Percentiles rank a stretch among this genome's conserved stretches.
Evolutionary conservation across 1,140 invertebrate genomes (phyloP).

Genomic region (Drosophila kurseongensis): DNA sequence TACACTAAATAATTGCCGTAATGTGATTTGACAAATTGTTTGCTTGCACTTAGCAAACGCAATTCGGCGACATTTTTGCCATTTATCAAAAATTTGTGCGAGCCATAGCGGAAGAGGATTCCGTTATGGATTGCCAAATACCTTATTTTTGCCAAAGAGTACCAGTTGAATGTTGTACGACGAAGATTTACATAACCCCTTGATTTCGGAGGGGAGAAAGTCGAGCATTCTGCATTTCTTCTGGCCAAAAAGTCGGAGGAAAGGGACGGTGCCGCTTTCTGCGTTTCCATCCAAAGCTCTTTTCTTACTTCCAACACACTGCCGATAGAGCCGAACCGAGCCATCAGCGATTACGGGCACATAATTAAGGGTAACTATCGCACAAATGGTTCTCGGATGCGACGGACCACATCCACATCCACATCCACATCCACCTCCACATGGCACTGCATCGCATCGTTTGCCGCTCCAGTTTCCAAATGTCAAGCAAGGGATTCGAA

Average conservation of each 20-base stretch:
- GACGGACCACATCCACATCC: conserved; percentile 50
- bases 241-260: conserved; percentile 9
- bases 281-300: conserved; percentile 42
- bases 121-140: conserved; percentile 49
- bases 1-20: conserved; percentile 70
- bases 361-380: conserved; percentile 66
- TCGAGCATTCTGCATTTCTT: conserved; percentile 63
- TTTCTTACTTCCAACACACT: conserved; percentile 1
- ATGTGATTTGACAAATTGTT: conserved; percentile 81
- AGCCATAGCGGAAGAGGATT: conserved; percentile 43
- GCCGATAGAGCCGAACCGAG: conserved; percentile 40
- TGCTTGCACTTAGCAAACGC: conserved; percentile 66
- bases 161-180: conserved; percentile 51
- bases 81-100: conserved; percentile 48
- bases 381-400: conserved; percentile 61
- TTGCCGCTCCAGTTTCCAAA: conserved; percentile 60
- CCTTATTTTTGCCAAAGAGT: conserved; percentile 26
- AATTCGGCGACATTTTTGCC: conserved; percentile 54
- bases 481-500: conserved; percentile 49
- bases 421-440: conserved; percentile 49
- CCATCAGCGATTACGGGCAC: conserved; percentile 31
- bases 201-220: conserved; percentile 56
- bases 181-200: conserved; percentile 59
- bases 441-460: conserved; percentile 30
- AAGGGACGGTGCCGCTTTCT: conserved; percentile 69